Base-by-base conservation (phyloP, 2,888 invertebrate genomes). In the Catocala fraxini region DNA sequence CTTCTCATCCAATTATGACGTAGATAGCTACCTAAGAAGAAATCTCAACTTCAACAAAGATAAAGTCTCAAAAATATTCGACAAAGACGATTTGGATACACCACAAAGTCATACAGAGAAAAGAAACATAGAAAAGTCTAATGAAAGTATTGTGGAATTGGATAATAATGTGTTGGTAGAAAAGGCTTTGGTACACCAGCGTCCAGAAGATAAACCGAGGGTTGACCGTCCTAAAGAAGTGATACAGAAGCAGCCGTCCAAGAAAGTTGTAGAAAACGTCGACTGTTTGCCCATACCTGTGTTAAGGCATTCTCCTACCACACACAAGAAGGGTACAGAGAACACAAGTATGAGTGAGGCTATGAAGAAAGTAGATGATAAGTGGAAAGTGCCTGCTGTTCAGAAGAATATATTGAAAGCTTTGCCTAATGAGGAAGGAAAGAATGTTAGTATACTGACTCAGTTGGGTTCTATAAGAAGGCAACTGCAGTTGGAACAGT, bases 381-480 rank as follows among this genome's bases (percentile, higher is more conserved):
- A 94, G 73, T 94, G 90, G 90, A 86, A 96, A 91, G 94, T 96
- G 61, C 96, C 96, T 0, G 95, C 92, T 0, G 96, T 96, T n/a
- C 96, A 96, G 81, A 95, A 95, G 84, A 95, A 95, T 82, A 94
- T 95, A 64, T 70, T 95, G 53, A 95, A 94, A 75, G 90, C 92
- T 11, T 64, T 91, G 43, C 88, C 92, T 0, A 90, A 86, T 9
- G 89, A 89, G 4, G 93, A 94, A 51, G 95, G 95, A 11, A 93
- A 92, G 67, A 92, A 89, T 74, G 91, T 95, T 57, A 93, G 84
- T 72, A 96, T 96, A 63, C 77, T 96, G 66, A 96, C 96, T 0
- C 96, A 96, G 80, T 84, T 96, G 43, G 96, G 96, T 0, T 96
- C 96, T 11, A 96, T 96, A 60, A 85, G 96, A 46, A 91, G 96